These are phyloP conservation scores for Caenorhabditis uteleia DNA, from an alignment of 2,888 invertebrate species.

Conservation along the genomic window DNA sequence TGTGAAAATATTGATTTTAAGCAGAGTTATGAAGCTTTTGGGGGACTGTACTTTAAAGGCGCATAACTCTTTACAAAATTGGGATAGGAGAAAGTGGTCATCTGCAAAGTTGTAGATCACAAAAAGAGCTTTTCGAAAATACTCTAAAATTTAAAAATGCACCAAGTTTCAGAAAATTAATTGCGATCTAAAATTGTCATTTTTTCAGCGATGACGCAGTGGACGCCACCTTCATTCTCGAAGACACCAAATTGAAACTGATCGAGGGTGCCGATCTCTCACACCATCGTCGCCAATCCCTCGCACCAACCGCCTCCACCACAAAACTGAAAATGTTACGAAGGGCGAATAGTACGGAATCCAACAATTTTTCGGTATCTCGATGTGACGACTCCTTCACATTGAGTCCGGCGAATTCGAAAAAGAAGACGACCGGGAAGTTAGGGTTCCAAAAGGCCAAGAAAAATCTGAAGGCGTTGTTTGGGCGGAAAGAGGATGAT, in stretches of 20 bases:
- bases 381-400: slow-evolving; percentile 36
- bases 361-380: slow-evolving; percentile 41
- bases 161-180: slow-evolving; percentile 7
- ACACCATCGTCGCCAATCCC: slow-evolving; percentile 61
- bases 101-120: no score
- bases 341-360: slow-evolving; percentile 67
- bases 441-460: slow-evolving; percentile 72
- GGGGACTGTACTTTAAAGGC: no score
- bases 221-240: slow-evolving; percentile 67
- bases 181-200: neutral
- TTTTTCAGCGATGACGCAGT: slow-evolving; percentile 49
- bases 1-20: no score
- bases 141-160: no score
- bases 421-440: slow-evolving; percentile 58
- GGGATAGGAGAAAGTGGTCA: no score
- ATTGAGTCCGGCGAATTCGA: slow-evolving; percentile 29
- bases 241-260: slow-evolving; percentile 65
- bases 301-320: slow-evolving; percentile 66
- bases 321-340: slow-evolving; percentile 64
- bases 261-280: slow-evolving; percentile 53
- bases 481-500: slow-evolving; percentile 65
- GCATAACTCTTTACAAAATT: no score
- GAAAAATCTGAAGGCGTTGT: slow-evolving; percentile 71
- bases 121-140: no score
- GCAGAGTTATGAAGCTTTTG: no score